A percentile compares a stretch with the other conserved stretches of the same genome.
These are phyloP conservation scores for Burhinus oedicnemus DNA, from an alignment of 2,113 vertebrate species.

Conservation along the genomic window DNA sequence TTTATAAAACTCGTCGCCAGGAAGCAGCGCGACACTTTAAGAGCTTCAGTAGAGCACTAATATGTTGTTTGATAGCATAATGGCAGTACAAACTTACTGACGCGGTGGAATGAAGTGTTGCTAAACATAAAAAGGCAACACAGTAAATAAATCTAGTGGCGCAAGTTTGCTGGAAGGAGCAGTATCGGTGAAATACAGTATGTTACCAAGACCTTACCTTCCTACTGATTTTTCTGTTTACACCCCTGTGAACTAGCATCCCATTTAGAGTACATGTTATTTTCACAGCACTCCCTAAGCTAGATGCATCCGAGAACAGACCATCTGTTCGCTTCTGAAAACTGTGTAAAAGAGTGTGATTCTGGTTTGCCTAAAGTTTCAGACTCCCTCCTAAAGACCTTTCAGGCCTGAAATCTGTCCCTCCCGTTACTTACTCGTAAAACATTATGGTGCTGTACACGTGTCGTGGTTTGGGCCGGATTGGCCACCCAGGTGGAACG, in stretches of 20 bases:
- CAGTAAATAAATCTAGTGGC: slow-evolving; percentile 22
- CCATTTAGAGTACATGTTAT: slow-evolving; percentile 9
- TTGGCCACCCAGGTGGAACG: too few species aligned
- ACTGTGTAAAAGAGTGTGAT: not conserved
- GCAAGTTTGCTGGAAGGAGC: not conserved
- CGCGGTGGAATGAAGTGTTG: not conserved
- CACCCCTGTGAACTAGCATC: slow-evolving; percentile 19
- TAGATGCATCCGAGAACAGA: not conserved
- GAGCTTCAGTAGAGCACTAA: slow-evolving; percentile 1
- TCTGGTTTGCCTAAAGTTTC: not conserved
- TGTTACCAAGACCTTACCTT: slow-evolving; percentile 8
- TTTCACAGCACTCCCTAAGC: slow-evolving; percentile 33
- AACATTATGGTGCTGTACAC: not conserved
- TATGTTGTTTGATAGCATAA: slow-evolving; percentile 19
- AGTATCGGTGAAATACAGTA: not conserved
- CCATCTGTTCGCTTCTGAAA: slow-evolving; percentile 39
- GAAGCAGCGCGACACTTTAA: not conserved
- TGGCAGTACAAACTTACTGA: not conserved
- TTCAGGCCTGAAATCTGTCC: not conserved
- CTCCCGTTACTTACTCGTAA: not conserved
- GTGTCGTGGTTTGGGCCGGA: too few species aligned
- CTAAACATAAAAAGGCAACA: slow-evolving; percentile 31
- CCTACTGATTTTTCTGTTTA: slow-evolving; percentile 33
- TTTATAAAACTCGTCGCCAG: slow-evolving; percentile 32
- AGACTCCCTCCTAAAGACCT: not conserved